Conservation (phyloP, 1,140 invertebrate species). For the Ptiloglossa arizonensis region DNA sequence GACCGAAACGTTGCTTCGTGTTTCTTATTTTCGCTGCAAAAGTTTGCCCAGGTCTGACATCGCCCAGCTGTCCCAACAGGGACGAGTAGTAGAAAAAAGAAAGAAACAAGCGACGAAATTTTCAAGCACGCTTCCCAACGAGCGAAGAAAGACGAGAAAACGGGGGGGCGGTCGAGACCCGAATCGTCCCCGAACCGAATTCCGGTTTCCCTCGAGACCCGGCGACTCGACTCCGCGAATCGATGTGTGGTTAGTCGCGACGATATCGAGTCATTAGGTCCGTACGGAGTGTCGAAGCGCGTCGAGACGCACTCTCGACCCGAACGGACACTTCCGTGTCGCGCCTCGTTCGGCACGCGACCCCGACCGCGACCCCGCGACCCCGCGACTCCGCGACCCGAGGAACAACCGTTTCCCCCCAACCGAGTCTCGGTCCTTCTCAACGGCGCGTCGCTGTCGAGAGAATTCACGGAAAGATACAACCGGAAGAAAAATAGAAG, state of each 20-base stretch:
- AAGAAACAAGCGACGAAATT: no score
- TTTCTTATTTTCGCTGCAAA: no score
- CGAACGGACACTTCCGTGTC: conserved; percentile 15
- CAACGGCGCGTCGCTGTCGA: neutral
- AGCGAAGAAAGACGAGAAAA: no score
- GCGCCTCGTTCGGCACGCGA: conserved; percentile 26
- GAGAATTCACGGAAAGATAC: neutral
- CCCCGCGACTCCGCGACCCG: neutral
- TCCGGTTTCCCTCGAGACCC: conserved; percentile 59
- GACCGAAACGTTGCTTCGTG: no score
- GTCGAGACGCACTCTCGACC: conserved; percentile 30
- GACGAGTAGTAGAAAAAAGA: no score
- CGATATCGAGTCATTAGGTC: conserved; percentile 51
- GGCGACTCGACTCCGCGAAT: conserved; percentile 49
- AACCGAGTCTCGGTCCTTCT: neutral
- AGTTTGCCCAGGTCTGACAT: no score
- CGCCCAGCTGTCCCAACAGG: no score
- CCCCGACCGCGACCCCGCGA: neutral
- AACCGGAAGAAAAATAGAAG: neutral
- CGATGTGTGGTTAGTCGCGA: conserved; percentile 59
- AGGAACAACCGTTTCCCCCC: conserved; percentile 6
- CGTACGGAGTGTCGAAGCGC: conserved; percentile 23
- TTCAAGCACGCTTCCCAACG: no score
- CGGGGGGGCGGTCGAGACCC: neutral
- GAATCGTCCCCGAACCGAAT: conserved; percentile 41